Percentiles rank a stretch among this genome's conserved stretches.
These are phyloP conservation scores for Trematomus bernacchii DNA, from an alignment of 2,797 vertebrate genomes.

Conservation along the genomic window DNA sequence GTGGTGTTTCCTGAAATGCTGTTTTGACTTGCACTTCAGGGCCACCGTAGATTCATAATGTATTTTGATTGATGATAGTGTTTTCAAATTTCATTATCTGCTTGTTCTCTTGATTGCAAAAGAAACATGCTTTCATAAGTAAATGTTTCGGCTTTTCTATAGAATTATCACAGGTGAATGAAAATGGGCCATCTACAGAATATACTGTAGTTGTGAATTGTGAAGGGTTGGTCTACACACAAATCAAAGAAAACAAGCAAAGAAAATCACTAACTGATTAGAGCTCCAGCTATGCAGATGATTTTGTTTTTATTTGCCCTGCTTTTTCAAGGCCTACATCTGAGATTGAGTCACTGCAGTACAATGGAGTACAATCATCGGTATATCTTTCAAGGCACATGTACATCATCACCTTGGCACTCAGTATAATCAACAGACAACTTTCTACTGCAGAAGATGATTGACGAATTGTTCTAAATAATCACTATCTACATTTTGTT, in stretches of 20 bases:
- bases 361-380: neutral
- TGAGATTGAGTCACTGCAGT: neutral
- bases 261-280: neutral
- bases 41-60: too few relatives aligned
- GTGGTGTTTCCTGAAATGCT: too few relatives aligned
- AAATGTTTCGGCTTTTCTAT: neutral
- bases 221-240: neutral
- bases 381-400: conserved; percentile 2
- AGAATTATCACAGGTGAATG: neutral
- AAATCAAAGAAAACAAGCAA: neutral
- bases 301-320: conserved; percentile 4
- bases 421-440: neutral
- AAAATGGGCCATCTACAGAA: neutral
- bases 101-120: neutral
- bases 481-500: neutral
- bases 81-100: neutral
- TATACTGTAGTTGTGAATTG: neutral
- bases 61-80: too few relatives aligned
- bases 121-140: neutral
- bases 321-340: neutral
- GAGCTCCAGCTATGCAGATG: neutral
- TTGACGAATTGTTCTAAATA: neutral
- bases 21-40: too few relatives aligned
- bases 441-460: neutral
- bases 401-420: too few relatives aligned